phyloP scores from a whole-genome alignment of 2,888 invertebrate genomes.

The Flabesymbios commensalis region DNA sequence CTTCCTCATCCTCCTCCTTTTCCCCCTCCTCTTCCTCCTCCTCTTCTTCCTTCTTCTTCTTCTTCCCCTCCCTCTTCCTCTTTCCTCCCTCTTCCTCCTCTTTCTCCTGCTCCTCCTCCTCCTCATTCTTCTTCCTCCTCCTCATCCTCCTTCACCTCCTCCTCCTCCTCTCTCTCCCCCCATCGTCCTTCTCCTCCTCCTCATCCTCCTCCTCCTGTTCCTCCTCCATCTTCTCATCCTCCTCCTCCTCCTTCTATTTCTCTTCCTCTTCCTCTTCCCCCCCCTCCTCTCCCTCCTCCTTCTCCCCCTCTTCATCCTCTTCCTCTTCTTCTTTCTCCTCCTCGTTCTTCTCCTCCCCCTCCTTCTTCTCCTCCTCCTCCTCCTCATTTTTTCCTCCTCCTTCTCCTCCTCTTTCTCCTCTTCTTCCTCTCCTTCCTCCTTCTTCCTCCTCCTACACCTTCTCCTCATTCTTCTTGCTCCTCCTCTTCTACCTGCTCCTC shows the following conservation, averaged over 20 bases:
- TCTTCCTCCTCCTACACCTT: neutral
- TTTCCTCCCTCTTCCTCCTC: neutral
- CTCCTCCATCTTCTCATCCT: too few species aligned
- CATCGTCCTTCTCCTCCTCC: neutral
- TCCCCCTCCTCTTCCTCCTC: too few species aligned
- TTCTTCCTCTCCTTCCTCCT: conserved; percentile 2
- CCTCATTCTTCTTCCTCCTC: too few species aligned
- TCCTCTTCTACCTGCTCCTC: neutral
- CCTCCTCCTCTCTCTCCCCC: neutral
- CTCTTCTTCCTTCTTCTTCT: too few species aligned
- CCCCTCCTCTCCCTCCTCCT: neutral
- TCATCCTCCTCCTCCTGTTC: neutral
- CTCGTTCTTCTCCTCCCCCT: conserved; percentile 2
- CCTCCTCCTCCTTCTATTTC: too few species aligned
- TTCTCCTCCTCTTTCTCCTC: neutral
- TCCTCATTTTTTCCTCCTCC: neutral
- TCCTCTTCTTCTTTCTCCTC: neutral
- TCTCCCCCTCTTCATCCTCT: too few species aligned
- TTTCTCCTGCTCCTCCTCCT: too few species aligned
- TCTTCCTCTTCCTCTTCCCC: neutral
- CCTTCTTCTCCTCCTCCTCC: conserved; percentile 1
- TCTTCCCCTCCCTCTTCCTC: too few species aligned
- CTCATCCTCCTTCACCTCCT: too few species aligned
- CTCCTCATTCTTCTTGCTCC: neutral
- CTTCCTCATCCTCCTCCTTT: too few species aligned